Evolutionary conservation across 2,888 invertebrate species (phyloP), one percentile per base, ranked within the genome.

Genomic region (Sussaba pulchella): DNA sequence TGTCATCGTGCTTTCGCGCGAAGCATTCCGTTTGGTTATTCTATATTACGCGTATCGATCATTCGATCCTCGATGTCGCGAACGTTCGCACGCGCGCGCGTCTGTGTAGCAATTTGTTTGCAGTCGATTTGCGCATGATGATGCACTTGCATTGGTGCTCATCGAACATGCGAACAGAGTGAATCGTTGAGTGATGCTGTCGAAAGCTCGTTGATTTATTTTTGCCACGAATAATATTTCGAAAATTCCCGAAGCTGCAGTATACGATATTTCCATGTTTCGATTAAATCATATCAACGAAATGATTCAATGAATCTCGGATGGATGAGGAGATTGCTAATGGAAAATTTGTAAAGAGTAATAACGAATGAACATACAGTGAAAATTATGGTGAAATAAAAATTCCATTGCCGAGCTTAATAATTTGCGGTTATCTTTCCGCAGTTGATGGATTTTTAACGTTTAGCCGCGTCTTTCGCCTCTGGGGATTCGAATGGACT

Each of bases 91-190:
- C n/a, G n/a, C n/a, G n/a, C n/a, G n/a, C n/a, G n/a, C n/a, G n/a
- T n/a, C n/a, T 39, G n/a, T 61, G 36, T 61, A 4, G 12, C 39
- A 41, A 61, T 50, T 50, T 50, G 50, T 50, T 50, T 50, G 50
- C 50, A 10, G 9, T 50, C 50, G 50, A 50, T 50, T 50, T 50
- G 14, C 21, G n/a, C n/a, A 50, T 50, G 19, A 50, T 21, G 50
- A 21, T 21, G 21, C 50, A 10, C 50, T n/a, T n/a, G 9, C 19
- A 9, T 50, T 10, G 21, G 21, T 10, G 19, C 19, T 21, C 19
- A 21, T 21, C 21, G 50, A 19, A 21, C 19, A 21, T 21, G 14
- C 21, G 19, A 50, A 50, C 50, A 50, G 50, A 8, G 21, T n/a
- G n/a, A n/a, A n/a, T n/a, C 10, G 21, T 8, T 50, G 19, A 21